These are phyloP conservation scores for Phaethon lepturus DNA, from an alignment of 2,113 vertebrate species.

Conservation along the genomic window DNA sequence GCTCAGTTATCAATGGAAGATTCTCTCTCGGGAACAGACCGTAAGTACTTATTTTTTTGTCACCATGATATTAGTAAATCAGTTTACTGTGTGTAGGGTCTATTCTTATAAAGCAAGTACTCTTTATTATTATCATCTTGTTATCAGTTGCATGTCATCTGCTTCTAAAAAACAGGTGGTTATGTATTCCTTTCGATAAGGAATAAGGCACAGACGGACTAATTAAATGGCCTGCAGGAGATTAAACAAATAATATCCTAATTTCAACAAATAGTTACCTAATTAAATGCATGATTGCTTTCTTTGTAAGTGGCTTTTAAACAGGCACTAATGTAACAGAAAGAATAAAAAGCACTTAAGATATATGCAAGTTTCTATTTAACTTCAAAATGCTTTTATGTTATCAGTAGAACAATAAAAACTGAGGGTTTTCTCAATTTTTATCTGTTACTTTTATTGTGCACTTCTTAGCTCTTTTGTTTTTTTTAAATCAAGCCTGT, in stretches of 20 bases:
- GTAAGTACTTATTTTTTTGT: constrained; percentile 61
- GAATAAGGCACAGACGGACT: background rate
- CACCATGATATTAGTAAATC: background rate
- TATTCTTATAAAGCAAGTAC: background rate
- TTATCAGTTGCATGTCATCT: background rate
- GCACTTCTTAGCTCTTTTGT: background rate
- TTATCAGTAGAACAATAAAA: background rate
- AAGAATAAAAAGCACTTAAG: background rate
- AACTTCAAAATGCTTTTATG: background rate
- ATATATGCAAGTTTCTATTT: background rate
- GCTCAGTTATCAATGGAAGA: constrained; percentile 84
- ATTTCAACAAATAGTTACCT: background rate
- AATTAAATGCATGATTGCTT: background rate
- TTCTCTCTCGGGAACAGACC: constrained; percentile 77
- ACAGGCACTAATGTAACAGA: background rate
- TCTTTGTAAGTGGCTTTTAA: background rate
- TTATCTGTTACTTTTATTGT: background rate
- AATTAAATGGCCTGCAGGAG: background rate
- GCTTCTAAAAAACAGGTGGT: background rate
- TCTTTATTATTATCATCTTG: background rate
- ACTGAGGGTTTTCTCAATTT: background rate
- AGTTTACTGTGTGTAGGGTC: background rate
- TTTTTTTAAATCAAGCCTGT: background rate
- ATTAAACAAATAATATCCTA: background rate
- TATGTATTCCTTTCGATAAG: background rate